Evolutionary conservation across 2,888 invertebrate genomes (phyloP).

Genomic region (Netelia melanura): DNA sequence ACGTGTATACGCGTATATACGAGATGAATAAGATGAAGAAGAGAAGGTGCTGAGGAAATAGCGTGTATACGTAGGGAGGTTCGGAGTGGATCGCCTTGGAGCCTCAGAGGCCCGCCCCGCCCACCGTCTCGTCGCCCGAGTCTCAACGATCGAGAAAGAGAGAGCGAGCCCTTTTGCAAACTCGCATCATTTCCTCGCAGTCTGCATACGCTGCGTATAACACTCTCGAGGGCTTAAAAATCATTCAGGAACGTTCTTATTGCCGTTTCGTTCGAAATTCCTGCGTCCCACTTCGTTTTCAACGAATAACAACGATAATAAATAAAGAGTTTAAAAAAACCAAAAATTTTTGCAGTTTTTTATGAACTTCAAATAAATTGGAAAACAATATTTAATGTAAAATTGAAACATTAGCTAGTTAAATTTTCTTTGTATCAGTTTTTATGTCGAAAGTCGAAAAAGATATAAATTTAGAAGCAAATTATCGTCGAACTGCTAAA

Average conservation of each 20-base stretch:
- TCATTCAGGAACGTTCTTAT: conserved; percentile 26
- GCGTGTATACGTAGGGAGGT: conserved; percentile 77
- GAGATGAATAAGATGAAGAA: conserved; percentile 70
- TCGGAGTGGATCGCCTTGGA: conserved; percentile 85
- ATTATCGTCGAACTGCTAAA: too few relatives aligned
- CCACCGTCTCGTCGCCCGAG: conserved; percentile 83
- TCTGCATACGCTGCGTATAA: conserved; percentile 37
- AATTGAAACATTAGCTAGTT: too few relatives aligned
- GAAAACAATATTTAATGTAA: too few relatives aligned
- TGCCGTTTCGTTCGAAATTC: conserved; percentile 15
- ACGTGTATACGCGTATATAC: conserved; percentile 7
- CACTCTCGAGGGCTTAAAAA: conserved; percentile 47
- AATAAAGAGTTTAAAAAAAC: conserved; percentile 6
- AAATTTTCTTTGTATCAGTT: too few relatives aligned
- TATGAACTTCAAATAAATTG: too few relatives aligned
- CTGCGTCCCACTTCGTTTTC: conserved; percentile 15
- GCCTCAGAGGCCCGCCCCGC: conserved; percentile 84
- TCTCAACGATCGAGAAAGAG: conserved; percentile 22
- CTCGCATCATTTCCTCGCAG: conserved; percentile 60
- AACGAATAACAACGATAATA: neutral
- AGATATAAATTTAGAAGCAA: too few relatives aligned
- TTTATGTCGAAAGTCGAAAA: too few relatives aligned
- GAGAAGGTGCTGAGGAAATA: conserved; percentile 80
- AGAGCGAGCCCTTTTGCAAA: conserved; percentile 63
- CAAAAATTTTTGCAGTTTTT: neutral